phyloP scores from a whole-genome alignment of 2,797 vertebrate genomes.

The Fistularia tabacaria region DNA sequence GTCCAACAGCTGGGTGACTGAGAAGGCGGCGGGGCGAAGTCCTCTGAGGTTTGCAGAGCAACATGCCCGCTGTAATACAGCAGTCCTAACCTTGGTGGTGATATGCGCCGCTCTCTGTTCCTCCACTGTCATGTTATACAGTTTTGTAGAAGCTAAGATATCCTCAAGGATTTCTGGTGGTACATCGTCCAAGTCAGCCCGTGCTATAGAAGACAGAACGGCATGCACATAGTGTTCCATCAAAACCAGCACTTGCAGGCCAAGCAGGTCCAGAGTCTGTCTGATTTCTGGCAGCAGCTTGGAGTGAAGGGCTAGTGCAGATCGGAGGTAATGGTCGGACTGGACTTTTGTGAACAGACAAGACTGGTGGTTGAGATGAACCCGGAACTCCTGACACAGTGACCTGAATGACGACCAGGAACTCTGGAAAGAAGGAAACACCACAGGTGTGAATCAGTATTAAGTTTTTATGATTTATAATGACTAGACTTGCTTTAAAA shows the following conservation, averaged over 20 bases:
- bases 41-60: conserved; percentile 7
- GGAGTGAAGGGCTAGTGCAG: conserved; percentile 24
- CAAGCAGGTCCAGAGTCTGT: conserved; percentile 46
- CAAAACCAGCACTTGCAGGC: conserved; percentile 58
- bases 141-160: conserved; percentile 52
- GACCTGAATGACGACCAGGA: conserved; percentile 23
- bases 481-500: no score
- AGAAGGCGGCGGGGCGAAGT: conserved; percentile 38
- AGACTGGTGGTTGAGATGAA: conserved; percentile 71
- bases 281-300: conserved; percentile 44
- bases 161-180: conserved; percentile 64
- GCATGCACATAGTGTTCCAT: conserved; percentile 58
- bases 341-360: conserved; percentile 55
- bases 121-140: conserved; percentile 62
- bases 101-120: conserved; percentile 43
- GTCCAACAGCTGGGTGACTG: conserved; percentile 51
- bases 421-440: conserved; percentile 12
- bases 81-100: conserved; percentile 27
- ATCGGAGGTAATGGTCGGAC: conserved; percentile 52
- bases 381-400: conserved; percentile 64
- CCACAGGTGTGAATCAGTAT: background rate
- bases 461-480: no score
- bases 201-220: conserved; percentile 45
- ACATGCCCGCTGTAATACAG: conserved; percentile 28
- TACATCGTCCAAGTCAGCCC: conserved; percentile 22